Base-by-base conservation (phyloP, 2,888 invertebrate species). In the Selenia dentaria region DNA sequence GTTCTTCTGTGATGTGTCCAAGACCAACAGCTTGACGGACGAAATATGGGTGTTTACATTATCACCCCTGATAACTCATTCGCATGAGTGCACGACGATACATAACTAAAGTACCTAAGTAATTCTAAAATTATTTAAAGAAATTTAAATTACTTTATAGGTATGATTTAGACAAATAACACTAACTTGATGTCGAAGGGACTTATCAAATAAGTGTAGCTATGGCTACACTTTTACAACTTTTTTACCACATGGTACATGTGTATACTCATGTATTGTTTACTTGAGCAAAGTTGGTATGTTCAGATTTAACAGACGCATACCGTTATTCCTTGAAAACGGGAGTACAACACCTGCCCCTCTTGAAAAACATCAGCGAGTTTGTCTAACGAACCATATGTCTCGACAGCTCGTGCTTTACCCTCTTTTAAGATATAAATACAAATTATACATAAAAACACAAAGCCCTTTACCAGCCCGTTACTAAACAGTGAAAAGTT, bases 351-450 rank as follows among this genome's bases (percentile, higher is more conserved):
- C 75, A 81, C 81, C 77, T 81, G 78, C 70, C 66, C 59, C 46
- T 47, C 54, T 59, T 61, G 68, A 71, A 72, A 67, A 67, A 74
- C 69, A 65, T 65, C 57, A 55, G 51, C 63, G 64, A 62, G 73
- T 68, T 75, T 75, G 74, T 75, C 70, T 81, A 79, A 79, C 75
- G 76, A 79, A 74, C 83, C 86, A 88, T 84, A 83, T 86, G 87
- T 73, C 72, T 67, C 75, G 56, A 45, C 63, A 55, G 76, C 78
- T 72, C 81, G 76, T 79, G 79, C 82, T 75, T 70, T 69, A 72
- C 71, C 67, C 67, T 64, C 60, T 70, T 54, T 59, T 61, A 56
- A 70, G 63, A 70, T 71, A 79, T 74, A 81, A 79, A 79, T 72
- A 74, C 67, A 72, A 75, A 66, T 65, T 56, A 62, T 53, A 64